phyloP scores from a whole-genome alignment of 2,113 vertebrate species.

The Tychaedon coryphoeus region DNA sequence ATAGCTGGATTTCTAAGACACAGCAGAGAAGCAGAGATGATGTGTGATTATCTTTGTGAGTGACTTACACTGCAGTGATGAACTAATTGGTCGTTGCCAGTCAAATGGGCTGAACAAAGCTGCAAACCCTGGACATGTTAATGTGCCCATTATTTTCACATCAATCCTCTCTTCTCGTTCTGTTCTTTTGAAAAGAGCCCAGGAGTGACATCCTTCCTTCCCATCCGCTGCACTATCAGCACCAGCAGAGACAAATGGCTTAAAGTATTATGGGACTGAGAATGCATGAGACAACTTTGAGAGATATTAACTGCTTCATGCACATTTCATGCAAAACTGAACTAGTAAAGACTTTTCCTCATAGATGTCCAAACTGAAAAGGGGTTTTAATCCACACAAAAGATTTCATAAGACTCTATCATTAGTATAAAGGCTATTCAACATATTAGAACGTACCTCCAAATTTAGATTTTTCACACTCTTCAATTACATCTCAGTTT shows the following conservation, averaged over 20 bases:
- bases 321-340: conserved; percentile 7
- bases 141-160: not conserved
- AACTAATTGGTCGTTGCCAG: not conserved
- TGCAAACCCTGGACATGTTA: not conserved
- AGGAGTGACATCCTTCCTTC: not conserved
- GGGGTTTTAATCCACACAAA: not conserved
- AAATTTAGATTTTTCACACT: not conserved
- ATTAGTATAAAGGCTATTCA: not conserved
- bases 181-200: not conserved
- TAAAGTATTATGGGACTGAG: not conserved
- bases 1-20: not conserved
- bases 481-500: not conserved
- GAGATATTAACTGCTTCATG: not conserved
- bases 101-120: not conserved
- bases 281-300: not conserved
- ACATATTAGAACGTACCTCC: not conserved
- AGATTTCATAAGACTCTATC: not conserved
- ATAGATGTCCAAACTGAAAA: not conserved
- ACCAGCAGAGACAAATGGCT: not conserved
- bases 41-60: not conserved
- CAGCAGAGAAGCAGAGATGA: not conserved
- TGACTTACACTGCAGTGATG: not conserved
- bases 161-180: not conserved
- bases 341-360: not conserved
- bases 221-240: not conserved